Conservation (phyloP, 2,797 vertebrate species). For the Paramormyrops hopkinsi region DNA sequence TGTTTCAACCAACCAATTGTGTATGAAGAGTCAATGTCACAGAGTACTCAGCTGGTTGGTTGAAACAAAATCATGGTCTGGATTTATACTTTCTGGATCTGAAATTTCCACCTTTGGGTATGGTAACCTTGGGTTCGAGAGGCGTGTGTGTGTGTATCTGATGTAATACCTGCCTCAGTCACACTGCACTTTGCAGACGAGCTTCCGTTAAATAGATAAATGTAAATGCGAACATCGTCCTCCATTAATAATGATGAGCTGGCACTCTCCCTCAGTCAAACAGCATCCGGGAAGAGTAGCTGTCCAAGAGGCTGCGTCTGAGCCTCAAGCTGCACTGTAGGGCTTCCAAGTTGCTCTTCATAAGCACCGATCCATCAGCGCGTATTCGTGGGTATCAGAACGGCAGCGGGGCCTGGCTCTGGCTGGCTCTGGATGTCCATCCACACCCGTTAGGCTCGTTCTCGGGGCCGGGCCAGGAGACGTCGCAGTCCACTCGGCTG, state of each 20-base stretch:
- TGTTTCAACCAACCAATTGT: no score
- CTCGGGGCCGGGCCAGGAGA: neutral
- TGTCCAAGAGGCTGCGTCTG: neutral
- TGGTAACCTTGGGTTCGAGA: neutral
- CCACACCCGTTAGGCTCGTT: neutral
- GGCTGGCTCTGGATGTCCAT: no score
- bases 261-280: neutral
- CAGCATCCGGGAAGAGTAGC: neutral
- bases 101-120: no score
- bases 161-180: neutral
- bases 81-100: no score
- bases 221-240: neutral
- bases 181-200: neutral
- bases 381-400: neutral
- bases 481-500: neutral
- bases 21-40: no score
- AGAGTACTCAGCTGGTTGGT: no score
- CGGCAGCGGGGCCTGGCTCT: neutral
- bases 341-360: slow-evolving; percentile 30
- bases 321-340: neutral
- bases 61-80: no score
- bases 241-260: slow-evolving; percentile 1
- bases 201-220: neutral
- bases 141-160: neutral
- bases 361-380: slow-evolving; percentile 29